Conservation (phyloP, 2,113 vertebrate species). For the Motacilla alba region DNA sequence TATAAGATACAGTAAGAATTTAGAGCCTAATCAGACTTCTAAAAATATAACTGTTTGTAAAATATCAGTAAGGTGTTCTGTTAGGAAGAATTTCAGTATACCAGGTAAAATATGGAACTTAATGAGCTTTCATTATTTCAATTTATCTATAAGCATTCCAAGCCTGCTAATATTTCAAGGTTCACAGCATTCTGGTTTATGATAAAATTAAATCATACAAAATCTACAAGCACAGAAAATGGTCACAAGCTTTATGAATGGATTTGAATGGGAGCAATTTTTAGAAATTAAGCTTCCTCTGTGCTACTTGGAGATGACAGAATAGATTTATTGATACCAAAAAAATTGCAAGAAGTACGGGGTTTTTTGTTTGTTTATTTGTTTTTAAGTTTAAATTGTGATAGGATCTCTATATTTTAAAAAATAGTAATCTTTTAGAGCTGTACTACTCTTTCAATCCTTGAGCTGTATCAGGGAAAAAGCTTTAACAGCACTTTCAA, state of each 20-base stretch:
- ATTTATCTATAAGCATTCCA: background rate
- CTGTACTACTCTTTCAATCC: background rate
- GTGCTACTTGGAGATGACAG: background rate
- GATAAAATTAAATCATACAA: slow-evolving; percentile 10
- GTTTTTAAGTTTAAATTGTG: background rate
- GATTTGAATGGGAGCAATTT: background rate
- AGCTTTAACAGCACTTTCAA: background rate
- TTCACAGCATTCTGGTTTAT: background rate
- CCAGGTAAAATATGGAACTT: background rate
- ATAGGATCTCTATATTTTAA: background rate
- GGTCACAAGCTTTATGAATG: background rate
- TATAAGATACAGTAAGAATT: background rate
- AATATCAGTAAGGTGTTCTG: background rate
- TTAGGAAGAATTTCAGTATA: background rate
- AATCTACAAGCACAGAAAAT: background rate
- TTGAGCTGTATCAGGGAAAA: background rate
- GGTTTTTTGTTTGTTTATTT: background rate
- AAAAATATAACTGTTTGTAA: background rate
- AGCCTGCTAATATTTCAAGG: background rate
- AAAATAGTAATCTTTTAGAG: background rate
- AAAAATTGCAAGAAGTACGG: background rate
- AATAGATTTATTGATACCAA: background rate
- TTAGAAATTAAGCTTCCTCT: slow-evolving; percentile 8
- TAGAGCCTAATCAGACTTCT: background rate
- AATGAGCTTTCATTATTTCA: slow-evolving; percentile 10